phyloP scores from a whole-genome alignment of 2,888 invertebrate genomes.

The Pristionchus arcanus region DNA sequence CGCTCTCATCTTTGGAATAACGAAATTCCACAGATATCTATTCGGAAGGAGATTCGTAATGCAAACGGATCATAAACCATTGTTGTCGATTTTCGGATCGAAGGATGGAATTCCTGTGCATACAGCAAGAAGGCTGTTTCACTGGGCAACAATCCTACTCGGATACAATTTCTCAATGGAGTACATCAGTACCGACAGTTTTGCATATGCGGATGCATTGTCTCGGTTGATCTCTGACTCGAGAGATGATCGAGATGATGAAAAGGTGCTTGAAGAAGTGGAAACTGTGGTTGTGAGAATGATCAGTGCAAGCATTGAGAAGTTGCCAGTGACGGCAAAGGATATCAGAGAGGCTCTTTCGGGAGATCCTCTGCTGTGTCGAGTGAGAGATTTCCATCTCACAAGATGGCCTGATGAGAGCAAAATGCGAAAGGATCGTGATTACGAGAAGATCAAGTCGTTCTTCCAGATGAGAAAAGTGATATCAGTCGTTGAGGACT shows the following conservation, averaged over 20 bases:
- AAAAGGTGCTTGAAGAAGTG: background rate
- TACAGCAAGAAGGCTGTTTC: too few relatives aligned
- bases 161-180: too few relatives aligned
- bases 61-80: too few relatives aligned
- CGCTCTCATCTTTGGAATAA: background rate
- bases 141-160: too few relatives aligned
- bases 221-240: too few relatives aligned
- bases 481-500: background rate
- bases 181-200: too few relatives aligned
- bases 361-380: background rate
- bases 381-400: background rate
- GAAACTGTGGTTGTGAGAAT: background rate
- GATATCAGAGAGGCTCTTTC: conserved; percentile 14
- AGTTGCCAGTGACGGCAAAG: background rate
- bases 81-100: too few relatives aligned
- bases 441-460: background rate
- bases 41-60: too few relatives aligned
- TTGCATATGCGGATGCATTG: too few relatives aligned
- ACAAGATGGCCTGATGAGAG: conserved; percentile 8
- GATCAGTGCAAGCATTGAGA: background rate
- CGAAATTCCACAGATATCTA: too few relatives aligned
- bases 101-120: too few relatives aligned
- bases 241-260: background rate
- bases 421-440: background rate
- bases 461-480: background rate